A percentile compares a stretch with the other conserved stretches of the same genome.
Conservation (phyloP, 2,888 invertebrate genomes). For the Tenthredo amoena region DNA sequence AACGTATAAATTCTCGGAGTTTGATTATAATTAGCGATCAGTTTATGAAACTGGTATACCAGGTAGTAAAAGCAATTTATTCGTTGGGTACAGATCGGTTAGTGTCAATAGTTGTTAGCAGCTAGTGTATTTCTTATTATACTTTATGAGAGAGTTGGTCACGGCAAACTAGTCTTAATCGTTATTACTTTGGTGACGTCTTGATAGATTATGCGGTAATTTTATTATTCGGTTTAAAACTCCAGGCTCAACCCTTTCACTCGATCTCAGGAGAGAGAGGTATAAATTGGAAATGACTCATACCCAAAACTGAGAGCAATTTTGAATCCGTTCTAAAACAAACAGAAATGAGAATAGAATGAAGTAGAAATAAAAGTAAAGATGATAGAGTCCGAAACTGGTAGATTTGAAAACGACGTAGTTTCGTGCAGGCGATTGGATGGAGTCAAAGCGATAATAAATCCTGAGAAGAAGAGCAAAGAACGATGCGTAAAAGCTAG, state of each 20-base stretch:
- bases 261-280: background rate
- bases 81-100: background rate
- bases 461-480: conserved; percentile 45
- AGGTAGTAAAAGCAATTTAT: background rate
- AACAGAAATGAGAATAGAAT: background rate
- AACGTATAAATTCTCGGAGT: background rate
- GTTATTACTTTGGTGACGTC: conserved; percentile 25
- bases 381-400: background rate
- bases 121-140: background rate
- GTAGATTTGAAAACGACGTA: conserved; percentile 18
- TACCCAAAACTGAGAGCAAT: background rate
- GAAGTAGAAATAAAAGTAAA: background rate
- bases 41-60: background rate
- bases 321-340: background rate
- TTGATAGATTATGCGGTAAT: background rate
- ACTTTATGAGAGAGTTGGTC: conserved; percentile 18
- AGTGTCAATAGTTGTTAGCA: background rate
- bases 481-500: conserved; percentile 44
- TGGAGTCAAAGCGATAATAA: conserved; percentile 41
- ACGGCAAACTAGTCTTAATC: conserved; percentile 8
- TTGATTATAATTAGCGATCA: conserved; percentile 22
- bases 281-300: background rate
- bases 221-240: background rate
- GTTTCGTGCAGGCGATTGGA: conserved; percentile 43
- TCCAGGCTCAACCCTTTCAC: conserved; percentile 14